phyloP scores from a whole-genome alignment of 2,888 invertebrate species.

The Idaea straminata region DNA sequence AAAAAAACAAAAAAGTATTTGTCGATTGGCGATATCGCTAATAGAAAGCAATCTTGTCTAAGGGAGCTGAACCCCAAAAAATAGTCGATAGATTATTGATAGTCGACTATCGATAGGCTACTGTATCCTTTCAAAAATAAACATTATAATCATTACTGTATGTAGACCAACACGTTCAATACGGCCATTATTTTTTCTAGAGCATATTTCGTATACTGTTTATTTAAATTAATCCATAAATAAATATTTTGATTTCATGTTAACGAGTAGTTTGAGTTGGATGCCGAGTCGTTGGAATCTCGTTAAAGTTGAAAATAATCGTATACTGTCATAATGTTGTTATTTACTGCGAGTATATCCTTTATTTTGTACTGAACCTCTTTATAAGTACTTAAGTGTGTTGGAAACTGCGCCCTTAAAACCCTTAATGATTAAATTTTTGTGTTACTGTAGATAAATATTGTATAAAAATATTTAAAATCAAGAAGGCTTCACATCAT shows the following conservation, averaged over 20 bases:
- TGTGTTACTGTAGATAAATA: too few relatives aligned
- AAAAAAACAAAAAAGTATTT: too few relatives aligned
- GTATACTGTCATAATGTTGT: conserved; percentile 69
- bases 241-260: conserved; percentile 73
- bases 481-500: too few relatives aligned
- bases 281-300: conserved; percentile 59
- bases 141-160: background rate
- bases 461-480: too few relatives aligned
- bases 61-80: too few relatives aligned
- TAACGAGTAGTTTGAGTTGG: conserved; percentile 68
- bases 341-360: conserved; percentile 57
- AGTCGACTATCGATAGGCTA: background rate
- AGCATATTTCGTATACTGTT: conserved; percentile 41
- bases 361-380: conserved; percentile 31
- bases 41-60: too few relatives aligned
- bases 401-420: conserved; percentile 6
- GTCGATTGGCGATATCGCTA: too few relatives aligned
- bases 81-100: background rate
- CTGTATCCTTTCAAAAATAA: background rate
- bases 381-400: conserved; percentile 9
- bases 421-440: too few relatives aligned
- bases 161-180: background rate
- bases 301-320: conserved; percentile 65
- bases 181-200: conserved; percentile 9
- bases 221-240: conserved; percentile 75